phyloP scores from a whole-genome alignment of 2,797 vertebrate genomes.

The Lates japonicus region DNA sequence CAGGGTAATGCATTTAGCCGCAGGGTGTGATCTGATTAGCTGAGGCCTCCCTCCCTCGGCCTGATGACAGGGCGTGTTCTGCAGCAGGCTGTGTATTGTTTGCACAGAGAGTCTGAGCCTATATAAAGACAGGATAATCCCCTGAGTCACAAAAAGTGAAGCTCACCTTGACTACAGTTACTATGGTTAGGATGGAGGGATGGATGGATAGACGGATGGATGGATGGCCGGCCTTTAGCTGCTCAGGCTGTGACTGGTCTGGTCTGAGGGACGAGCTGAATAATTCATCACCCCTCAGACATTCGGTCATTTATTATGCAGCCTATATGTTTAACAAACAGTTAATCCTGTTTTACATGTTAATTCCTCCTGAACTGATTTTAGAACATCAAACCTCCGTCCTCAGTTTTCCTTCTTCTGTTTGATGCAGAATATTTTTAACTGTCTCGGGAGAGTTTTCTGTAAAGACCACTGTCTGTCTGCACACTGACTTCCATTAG shows the following conservation, averaged over 20 bases:
- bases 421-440: slow-evolving; percentile 63
- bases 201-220: slow-evolving; percentile 19
- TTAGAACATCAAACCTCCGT: slow-evolving; percentile 52
- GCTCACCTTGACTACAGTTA: slow-evolving; percentile 80
- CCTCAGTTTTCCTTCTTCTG: not conserved
- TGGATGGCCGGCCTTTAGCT: slow-evolving; percentile 34
- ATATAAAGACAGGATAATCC: slow-evolving; percentile 72
- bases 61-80: slow-evolving; percentile 37
- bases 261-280: slow-evolving; percentile 49
- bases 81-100: slow-evolving; percentile 64
- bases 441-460: slow-evolving; percentile 34
- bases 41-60: slow-evolving; percentile 28
- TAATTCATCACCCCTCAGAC: slow-evolving; percentile 51
- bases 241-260: slow-evolving; percentile 31
- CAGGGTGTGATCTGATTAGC: slow-evolving; percentile 74
- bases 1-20: slow-evolving; percentile 71
- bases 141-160: slow-evolving; percentile 75
- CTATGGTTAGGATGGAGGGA: slow-evolving; percentile 58
- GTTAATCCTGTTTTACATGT: slow-evolving; percentile 17
- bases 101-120: slow-evolving; percentile 50
- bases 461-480: slow-evolving; percentile 28
- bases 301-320: slow-evolving; percentile 36
- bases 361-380: slow-evolving; percentile 40
- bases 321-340: slow-evolving; percentile 10
- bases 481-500: slow-evolving; percentile 36